Conservation (phyloP, 1,140 invertebrate species). For the Sarcophaga bullata region DNA sequence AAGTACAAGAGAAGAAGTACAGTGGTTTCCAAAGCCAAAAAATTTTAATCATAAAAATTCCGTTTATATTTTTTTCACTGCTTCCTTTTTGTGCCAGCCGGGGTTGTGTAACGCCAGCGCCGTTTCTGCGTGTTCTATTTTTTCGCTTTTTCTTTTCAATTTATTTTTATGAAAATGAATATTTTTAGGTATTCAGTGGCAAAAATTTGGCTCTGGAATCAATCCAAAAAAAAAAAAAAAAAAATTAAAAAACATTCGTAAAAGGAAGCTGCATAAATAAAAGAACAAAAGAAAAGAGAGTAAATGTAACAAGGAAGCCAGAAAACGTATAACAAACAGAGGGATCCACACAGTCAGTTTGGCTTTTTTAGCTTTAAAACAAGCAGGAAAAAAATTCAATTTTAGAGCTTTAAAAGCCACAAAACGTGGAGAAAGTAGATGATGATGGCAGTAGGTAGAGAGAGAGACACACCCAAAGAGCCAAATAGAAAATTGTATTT, state of each 20-base stretch:
- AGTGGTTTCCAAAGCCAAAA: constrained; percentile 11
- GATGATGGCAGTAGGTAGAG: not conserved
- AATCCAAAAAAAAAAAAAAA: not conserved
- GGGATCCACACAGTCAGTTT: not conserved
- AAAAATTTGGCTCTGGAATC: constrained; percentile 10
- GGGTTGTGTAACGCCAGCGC: not conserved
- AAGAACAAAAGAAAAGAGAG: not conserved
- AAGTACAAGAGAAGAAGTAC: not conserved
- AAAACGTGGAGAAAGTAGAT: constrained; percentile 5
- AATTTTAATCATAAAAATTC: constrained; percentile 20
- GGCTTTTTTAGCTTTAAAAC: not conserved
- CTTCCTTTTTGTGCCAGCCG: too few species aligned
- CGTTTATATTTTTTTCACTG: not conserved
- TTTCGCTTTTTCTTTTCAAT: not conserved
- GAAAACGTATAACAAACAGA: constrained; percentile 28
- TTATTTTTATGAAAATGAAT: constrained; percentile 12
- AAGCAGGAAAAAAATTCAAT: not conserved
- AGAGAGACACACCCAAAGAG: constrained; percentile 24
- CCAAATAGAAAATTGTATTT: not conserved
- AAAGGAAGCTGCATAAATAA: constrained; percentile 39
- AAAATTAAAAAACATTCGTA: not conserved
- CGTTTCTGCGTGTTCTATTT: not conserved
- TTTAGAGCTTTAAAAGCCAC: constrained; percentile 30
- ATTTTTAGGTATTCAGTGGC: constrained; percentile 28
- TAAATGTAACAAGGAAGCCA: not conserved